Conservation (phyloP, 1,140 invertebrate species). For the Luehdorfia chinensis region DNA sequence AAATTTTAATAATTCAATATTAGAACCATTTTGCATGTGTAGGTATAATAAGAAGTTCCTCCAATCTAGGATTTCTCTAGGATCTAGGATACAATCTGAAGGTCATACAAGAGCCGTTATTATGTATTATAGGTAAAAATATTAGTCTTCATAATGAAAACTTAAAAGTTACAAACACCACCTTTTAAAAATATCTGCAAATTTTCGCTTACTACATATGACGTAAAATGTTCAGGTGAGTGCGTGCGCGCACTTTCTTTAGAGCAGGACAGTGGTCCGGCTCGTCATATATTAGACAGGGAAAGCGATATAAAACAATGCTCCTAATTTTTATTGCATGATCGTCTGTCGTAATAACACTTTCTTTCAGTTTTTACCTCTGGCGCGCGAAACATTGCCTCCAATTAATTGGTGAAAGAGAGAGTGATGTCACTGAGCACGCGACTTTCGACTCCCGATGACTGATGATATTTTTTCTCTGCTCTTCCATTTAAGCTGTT, state of each 20-base stretch:
- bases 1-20: too few relatives aligned
- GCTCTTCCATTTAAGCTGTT: conserved; percentile 38
- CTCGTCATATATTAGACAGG: conserved; percentile 23
- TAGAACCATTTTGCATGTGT: too few relatives aligned
- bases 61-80: too few relatives aligned
- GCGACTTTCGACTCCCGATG: conserved; percentile 49
- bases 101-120: too few relatives aligned
- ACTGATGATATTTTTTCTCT: conserved; percentile 58
- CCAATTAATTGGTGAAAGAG: conserved; percentile 59
- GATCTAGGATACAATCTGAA: too few relatives aligned
- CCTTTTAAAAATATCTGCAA: conserved; percentile 18
- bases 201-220: conserved; percentile 43
- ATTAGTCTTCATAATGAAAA: too few relatives aligned
- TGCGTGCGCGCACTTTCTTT: conserved; percentile 60
- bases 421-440: conserved; percentile 43
- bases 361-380: conserved; percentile 59
- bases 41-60: too few relatives aligned
- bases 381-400: conserved; percentile 55
- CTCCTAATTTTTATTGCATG: conserved; percentile 40
- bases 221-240: conserved; percentile 50
- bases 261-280: conserved; percentile 37
- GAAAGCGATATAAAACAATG: conserved; percentile 51
- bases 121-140: too few relatives aligned
- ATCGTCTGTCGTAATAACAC: conserved; percentile 53
- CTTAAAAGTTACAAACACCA: too few relatives aligned